Evolutionary conservation across 2,113 vertebrate species (phyloP).

Genomic region (Oncorhynchus keta): DNA sequence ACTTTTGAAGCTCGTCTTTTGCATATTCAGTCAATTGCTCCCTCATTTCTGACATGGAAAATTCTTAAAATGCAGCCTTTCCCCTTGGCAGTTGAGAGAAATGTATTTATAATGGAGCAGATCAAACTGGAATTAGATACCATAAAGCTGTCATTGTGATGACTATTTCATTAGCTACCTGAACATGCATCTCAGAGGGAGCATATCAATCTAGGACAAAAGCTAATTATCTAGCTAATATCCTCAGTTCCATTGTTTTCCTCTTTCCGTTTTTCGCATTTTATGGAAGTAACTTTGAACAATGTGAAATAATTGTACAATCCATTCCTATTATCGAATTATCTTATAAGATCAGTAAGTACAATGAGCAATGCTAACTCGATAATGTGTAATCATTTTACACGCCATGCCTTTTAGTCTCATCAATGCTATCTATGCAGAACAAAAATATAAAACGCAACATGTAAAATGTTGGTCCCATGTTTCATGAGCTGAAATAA

Average conservation of each 20-base stretch:
- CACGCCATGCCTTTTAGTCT: no score
- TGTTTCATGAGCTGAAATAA: no score
- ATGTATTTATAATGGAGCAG: constrained; percentile 24
- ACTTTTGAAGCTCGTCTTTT: constrained; percentile 34
- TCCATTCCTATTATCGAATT: no score
- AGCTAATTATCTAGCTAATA: background rate
- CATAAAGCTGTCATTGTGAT: constrained; percentile 40
- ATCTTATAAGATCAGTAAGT: no score
- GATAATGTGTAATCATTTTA: no score
- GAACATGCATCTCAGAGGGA: constrained; percentile 26
- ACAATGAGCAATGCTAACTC: no score
- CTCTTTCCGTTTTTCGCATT: background rate
- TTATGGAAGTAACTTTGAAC: background rate
- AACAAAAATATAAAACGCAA: no score
- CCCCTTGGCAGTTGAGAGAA: background rate
- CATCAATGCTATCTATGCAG: no score
- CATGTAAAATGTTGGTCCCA: no score
- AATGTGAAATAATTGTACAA: no score
- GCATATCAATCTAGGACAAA: constrained; percentile 22
- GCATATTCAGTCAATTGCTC: constrained; percentile 1
- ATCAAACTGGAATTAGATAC: constrained; percentile 31
- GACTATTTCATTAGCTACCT: constrained; percentile 35
- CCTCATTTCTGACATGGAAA: constrained; percentile 1
- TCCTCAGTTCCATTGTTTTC: no score
- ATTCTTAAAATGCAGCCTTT: constrained; percentile 18